Percentiles rank a stretch among this genome's conserved stretches.
phyloP scores from a whole-genome alignment of 2,113 vertebrate species.

The Corydoras maculifer region DNA sequence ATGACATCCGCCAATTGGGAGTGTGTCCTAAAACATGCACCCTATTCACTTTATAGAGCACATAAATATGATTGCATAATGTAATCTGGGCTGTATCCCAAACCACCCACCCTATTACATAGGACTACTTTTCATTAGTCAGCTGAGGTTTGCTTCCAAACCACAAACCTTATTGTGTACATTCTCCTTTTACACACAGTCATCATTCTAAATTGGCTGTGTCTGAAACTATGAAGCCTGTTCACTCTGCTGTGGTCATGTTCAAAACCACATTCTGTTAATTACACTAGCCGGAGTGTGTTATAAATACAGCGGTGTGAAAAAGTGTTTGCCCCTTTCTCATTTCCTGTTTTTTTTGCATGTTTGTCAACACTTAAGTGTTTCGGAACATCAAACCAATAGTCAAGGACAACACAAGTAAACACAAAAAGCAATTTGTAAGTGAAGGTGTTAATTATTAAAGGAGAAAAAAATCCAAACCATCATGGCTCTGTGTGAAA shows the following conservation, averaged over 20 bases:
- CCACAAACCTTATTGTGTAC: not conserved
- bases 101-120: not conserved
- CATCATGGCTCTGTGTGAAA: no score
- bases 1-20: not conserved
- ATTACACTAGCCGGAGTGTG: not conserved
- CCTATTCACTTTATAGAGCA: not conserved
- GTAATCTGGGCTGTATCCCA: not conserved
- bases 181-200: no score
- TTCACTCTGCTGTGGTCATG: not conserved
- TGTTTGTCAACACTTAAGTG: no score
- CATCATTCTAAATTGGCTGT: not conserved
- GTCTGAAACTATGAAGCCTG: not conserved
- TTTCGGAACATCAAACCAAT: no score
- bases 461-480: no score
- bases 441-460: no score
- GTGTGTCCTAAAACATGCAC: not conserved
- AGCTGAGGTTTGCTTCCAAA: not conserved
- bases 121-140: no score
- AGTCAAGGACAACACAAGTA: no score
- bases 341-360: no score
- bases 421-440: no score
- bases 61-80: not conserved
- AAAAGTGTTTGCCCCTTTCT: no score
- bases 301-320: no score
- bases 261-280: not conserved